Base-by-base conservation (phyloP, 2,888 invertebrate species). In the Harpagoxenus sublaevis region DNA sequence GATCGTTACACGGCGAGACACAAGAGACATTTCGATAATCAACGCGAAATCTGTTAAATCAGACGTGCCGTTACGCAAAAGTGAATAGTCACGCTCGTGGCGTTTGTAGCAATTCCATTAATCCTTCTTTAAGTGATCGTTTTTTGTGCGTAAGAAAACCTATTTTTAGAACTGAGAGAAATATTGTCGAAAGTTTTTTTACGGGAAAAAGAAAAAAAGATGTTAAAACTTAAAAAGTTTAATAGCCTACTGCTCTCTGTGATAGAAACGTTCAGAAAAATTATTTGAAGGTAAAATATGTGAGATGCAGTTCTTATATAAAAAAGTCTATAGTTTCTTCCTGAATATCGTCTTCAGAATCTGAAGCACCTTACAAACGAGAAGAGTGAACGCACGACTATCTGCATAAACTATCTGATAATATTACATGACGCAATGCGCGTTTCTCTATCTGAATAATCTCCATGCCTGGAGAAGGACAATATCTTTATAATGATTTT, bases 1-100 rank as follows among this genome's bases (percentile, higher is more conserved):
- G 71, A 70, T 57, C 57, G 45, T 57, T 10, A 42, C 55, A 18
- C 23, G 6, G 23, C n/a, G 71, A 15, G 12, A 23, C 71, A 66
- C 66, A 31, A 23, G 45, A 23, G 23, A 23, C 23, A 23, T 78
- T 78, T 78, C 57, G 31, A 78, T 70, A 78, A 78, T 78, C 71
- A 70, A 78, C n/a, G 45, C 23, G 15, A 10, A 55, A 70, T 70
- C 45, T 23, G 18, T 78, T 57, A 70, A 55, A 78, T 70, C 78
- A 70, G 23, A n/a, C 10, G 15, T 42, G 31, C 3, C n/a, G 28
- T 78, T 78, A 31, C 55, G 78, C n/a, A 70, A 78, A 55, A 78
- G 15, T 55, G 15, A 48, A 48, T 23, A 28, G 45, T 73, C 15
- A 48, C 35, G 23, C 45, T 18, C 55, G 28, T 57, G 48, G 10